Base-by-base conservation (phyloP, 2,888 invertebrate genomes). In the Drosophila siamana region DNA sequence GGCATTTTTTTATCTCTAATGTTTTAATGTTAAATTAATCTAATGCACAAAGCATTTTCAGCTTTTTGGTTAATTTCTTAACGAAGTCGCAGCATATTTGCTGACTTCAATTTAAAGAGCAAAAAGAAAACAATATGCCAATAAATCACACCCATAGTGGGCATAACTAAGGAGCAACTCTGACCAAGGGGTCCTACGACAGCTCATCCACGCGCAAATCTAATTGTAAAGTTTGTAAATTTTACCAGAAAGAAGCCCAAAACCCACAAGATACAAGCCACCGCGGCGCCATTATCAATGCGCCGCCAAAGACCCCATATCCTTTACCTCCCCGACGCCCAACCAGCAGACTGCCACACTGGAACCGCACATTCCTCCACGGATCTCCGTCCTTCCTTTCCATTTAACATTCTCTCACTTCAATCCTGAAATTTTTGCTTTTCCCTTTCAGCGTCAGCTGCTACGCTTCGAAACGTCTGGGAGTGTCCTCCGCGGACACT, bases 161-260 rank as follows among this genome's bases (percentile, higher is more conserved):
- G 19, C n/a, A 13, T 33, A 4, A 19, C 8, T 7, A 28, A 26
- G 8, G n/a, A 19, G 54, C 3, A 24, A 28, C 22, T 40, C 44
- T 70, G 64, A 55, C 77, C 77, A 28, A 72, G 69, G 56, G 77
- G 69, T 63, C 70, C 75, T 65, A 63, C 56, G 55, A 65, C 69
- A 64, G 65, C 65, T 65, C 60, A 66, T 69, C 38, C 63, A 64
- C 67, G 78, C 60, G 61, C 67, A 76, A 83, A 86, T 86, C 81
- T 83, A 83, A 83, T 86, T 83, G 84, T 84, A 81, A 83, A 84
- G 86, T 83, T 83, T 84, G 69, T 52, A 75, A 81, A 83, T 68
- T 80, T 78, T 64, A 59, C 62, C 80, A 69, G 51, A 63, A 76
- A 65, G 69, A 59, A 73, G 55, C 26, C 51, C 46, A 41, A 43